Base-by-base conservation (phyloP, 2,113 vertebrate genomes). In the human (Homo sapiens) region DNA sequence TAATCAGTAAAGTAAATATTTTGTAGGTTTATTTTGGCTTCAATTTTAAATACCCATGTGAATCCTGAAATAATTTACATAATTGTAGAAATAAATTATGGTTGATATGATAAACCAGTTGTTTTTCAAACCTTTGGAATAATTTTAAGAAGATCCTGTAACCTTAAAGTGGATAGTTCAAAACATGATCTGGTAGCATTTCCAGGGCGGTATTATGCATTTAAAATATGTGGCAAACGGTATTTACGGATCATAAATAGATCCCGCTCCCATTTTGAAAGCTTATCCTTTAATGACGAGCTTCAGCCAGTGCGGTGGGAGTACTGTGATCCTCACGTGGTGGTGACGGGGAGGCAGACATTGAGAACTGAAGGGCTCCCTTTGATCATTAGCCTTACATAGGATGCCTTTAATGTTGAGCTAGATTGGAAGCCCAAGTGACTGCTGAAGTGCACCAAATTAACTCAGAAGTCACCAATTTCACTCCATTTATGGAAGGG, bases 21-120 rank as follows among this genome's bases (percentile, higher is more conserved):
- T 86, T 50, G 35, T 22, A 73, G 43, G 35, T 90, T 75, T 93
- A 86, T 91, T 81, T 92, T 95, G 91, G 35, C 52, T 92, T 96
- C 22, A 68, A 48, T 52, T 92, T 84, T 55, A 90, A 84, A 87
- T 87, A 68, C 52, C 45, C 66, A 9, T 10, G 17, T 64, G 82
- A 78, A 48, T 90, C 27, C 66, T 72, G 25, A 88, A 76, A 45
- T 86, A 80, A 87, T 82, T 68, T 73, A n/a, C 27, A 8, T 90
- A 80, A 75, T 80, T 80, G 18, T 40, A 64, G 38, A 73, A 93
- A 90, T 38, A 96, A 83, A 66, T 75, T 59, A 76, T 45, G 11
- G 38, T 68, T 93, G 38, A 61, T 82, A 22, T 35, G n/a, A 55
- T 93, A 80, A 52, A 35, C n/a, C 48, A 25, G 1, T 57, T 90